These are phyloP conservation scores for Epinephelus malabaricus DNA, from an alignment of 2,797 vertebrate genomes.

Conservation along the genomic window DNA sequence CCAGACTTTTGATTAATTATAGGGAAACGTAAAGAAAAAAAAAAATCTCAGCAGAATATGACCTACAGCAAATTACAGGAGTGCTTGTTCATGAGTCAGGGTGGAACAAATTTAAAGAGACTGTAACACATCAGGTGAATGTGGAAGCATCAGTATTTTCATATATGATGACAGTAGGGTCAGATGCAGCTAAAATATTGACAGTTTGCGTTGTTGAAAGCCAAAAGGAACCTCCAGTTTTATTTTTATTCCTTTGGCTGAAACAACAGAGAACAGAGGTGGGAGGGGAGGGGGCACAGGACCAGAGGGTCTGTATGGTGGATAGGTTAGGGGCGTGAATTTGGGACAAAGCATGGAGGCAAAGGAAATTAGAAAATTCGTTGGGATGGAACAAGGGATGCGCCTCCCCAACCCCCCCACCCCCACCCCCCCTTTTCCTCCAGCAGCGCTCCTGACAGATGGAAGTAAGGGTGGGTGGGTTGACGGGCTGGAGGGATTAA, in stretches of 20 bases:
- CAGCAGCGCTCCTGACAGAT: constrained; percentile 87
- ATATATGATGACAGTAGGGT: constrained; percentile 24
- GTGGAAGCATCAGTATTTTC: constrained; percentile 41
- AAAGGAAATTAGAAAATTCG: constrained; percentile 88
- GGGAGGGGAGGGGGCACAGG: constrained; percentile 43
- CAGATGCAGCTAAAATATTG: constrained; percentile 47
- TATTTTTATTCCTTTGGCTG: constrained; percentile 48
- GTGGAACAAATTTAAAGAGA: constrained; percentile 63
- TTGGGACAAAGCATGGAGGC: constrained; percentile 85
- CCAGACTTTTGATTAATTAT: constrained; percentile 80
- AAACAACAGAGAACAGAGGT: constrained; percentile 58
- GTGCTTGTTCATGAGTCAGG: constrained; percentile 55
- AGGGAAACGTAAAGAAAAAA: constrained; percentile 45
- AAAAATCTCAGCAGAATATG: constrained; percentile 66
- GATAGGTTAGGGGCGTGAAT: constrained; percentile 85
- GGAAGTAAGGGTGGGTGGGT: constrained; percentile 81
- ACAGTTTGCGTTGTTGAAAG: constrained; percentile 32
- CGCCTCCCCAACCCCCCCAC: constrained; percentile 59
- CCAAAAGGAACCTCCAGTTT: constrained; percentile 40
- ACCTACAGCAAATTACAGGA: constrained; percentile 68
- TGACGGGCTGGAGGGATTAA: constrained; percentile 82
- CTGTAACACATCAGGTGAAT: constrained; percentile 49
- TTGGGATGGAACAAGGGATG: constrained; percentile 86
- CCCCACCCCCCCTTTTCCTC: constrained; percentile 54
- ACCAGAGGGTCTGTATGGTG: constrained; percentile 72